A percentile compares a stretch with the other conserved stretches of the same genome.
phyloP scores from a whole-genome alignment of 2,797 vertebrate genomes.

The Gymnopithys bicolor region DNA sequence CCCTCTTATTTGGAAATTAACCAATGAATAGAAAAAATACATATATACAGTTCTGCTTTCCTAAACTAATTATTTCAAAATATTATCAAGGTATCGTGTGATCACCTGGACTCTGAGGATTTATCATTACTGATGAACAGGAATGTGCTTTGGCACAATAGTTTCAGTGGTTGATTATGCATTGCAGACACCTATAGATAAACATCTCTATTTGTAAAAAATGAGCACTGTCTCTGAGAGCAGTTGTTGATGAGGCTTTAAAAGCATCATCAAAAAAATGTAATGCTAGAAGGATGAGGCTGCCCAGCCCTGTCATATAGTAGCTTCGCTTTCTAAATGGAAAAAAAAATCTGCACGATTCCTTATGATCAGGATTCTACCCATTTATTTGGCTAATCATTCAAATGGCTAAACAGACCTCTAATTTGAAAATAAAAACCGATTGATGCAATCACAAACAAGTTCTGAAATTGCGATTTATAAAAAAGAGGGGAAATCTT shows the following conservation, averaged over 20 bases:
- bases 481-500: conserved; percentile 84
- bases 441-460: conserved; percentile 85
- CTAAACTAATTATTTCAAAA: conserved; percentile 61
- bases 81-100: conserved; percentile 40
- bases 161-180: conserved; percentile 60
- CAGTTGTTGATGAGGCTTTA: conserved; percentile 56
- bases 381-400: conserved; percentile 82
- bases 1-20: conserved; percentile 30
- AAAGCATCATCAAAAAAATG: conserved; percentile 60
- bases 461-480: conserved; percentile 86
- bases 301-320: conserved; percentile 61
- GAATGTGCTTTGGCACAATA: conserved; percentile 62
- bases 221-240: conserved; percentile 54
- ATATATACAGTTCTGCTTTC: conserved; percentile 18
- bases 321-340: conserved; percentile 64
- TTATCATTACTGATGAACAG: conserved; percentile 60
- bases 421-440: conserved; percentile 84
- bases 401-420: conserved; percentile 84
- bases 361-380: conserved; percentile 79
- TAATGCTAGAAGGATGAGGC: conserved; percentile 53
- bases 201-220: conserved; percentile 70
- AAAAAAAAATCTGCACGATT: conserved; percentile 67
- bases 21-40: conserved; percentile 26
- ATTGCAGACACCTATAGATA: conserved; percentile 64
- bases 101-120: conserved; percentile 60